These are phyloP conservation scores for Lytechinus variegatus DNA, from an alignment of 35 echinoderm and acorn worm species.

Conservation along the genomic window DNA sequence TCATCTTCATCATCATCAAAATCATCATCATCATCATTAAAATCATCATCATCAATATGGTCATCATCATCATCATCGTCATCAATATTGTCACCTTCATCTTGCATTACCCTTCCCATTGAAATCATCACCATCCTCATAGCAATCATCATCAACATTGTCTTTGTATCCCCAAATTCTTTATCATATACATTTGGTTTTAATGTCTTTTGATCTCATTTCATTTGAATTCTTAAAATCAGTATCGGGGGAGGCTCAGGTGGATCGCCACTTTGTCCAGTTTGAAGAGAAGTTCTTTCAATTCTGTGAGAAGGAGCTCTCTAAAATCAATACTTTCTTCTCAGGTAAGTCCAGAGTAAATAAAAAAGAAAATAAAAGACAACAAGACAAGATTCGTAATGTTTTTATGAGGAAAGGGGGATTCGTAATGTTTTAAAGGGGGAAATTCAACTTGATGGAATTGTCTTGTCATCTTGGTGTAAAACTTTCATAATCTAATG, in stretches of 20 bases:
- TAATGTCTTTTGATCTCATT: not conserved
- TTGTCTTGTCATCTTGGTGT: too few relatives aligned
- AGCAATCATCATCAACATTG: not conserved
- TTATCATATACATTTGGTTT: not conserved
- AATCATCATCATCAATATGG: not conserved
- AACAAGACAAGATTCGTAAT: too few relatives aligned
- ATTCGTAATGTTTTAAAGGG: too few relatives aligned
- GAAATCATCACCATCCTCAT: not conserved
- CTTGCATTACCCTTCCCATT: not conserved
- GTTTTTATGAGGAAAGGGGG: too few relatives aligned
- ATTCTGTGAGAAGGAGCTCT: slow-evolving; percentile 90
- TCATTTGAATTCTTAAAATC: not conserved
- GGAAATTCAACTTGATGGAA: too few relatives aligned
- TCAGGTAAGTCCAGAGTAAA: slow-evolving; percentile 70
- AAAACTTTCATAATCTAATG: too few relatives aligned
- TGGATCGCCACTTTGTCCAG: slow-evolving; percentile 75
- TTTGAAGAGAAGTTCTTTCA: slow-evolving; percentile 94
- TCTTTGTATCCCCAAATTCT: not conserved
- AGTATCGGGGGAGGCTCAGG: slow-evolving; percentile 63
- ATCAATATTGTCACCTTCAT: not conserved
- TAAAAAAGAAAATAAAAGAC: not conserved
- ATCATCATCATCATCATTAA: not conserved
- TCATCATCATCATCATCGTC: not conserved
- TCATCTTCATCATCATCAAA: not conserved
- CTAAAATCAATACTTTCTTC: slow-evolving; percentile 98